A percentile compares a stretch with the other conserved stretches of the same genome.
Evolutionary conservation across 2,113 vertebrate species (phyloP).

Genomic region (Pachypanchax playfairii): DNA sequence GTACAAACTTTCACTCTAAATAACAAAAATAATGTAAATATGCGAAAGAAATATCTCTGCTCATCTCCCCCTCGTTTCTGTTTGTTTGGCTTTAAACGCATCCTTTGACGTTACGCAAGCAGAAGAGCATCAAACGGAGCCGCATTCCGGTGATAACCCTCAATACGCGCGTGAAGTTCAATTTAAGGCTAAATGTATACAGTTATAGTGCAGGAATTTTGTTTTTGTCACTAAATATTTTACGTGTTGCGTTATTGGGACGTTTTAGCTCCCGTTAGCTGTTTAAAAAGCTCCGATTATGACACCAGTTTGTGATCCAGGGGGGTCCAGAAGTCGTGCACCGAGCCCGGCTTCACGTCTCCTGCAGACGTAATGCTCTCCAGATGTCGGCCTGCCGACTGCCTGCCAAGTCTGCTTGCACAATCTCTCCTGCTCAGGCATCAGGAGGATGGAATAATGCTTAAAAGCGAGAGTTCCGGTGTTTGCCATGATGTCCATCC

Average conservation of each 20-base stretch:
- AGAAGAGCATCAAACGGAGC: conserved; percentile 39
- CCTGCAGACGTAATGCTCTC: conserved; percentile 79
- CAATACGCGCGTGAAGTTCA: not conserved
- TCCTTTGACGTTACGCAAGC: conserved; percentile 54
- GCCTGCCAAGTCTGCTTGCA: conserved; percentile 82
- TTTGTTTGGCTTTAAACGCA: conserved; percentile 19
- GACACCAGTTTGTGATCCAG: conserved; percentile 75
- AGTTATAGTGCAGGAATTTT: conserved; percentile 36
- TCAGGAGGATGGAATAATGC: conserved; percentile 73
- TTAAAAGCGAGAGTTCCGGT: conserved; percentile 42
- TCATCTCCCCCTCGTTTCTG: not conserved
- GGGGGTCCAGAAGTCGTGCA: conserved; percentile 39
- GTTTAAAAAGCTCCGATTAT: conserved; percentile 37
- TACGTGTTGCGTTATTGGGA: conserved; percentile 24
- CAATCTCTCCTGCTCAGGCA: conserved; percentile 77
- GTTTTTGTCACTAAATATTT: conserved; percentile 14
- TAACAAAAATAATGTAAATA: not conserved
- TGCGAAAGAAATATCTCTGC: not conserved
- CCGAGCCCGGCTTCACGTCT: conserved; percentile 72
- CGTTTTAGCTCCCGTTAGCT: conserved; percentile 33
- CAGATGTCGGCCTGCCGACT: conserved; percentile 75
- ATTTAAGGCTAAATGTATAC: conserved; percentile 3
- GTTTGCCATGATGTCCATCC: conserved; percentile 18
- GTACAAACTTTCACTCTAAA: not conserved
- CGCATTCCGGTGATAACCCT: conserved; percentile 14